These are phyloP conservation scores for Metallyticus violacea DNA, from an alignment of 2,888 invertebrate genomes.

Conservation along the genomic window DNA sequence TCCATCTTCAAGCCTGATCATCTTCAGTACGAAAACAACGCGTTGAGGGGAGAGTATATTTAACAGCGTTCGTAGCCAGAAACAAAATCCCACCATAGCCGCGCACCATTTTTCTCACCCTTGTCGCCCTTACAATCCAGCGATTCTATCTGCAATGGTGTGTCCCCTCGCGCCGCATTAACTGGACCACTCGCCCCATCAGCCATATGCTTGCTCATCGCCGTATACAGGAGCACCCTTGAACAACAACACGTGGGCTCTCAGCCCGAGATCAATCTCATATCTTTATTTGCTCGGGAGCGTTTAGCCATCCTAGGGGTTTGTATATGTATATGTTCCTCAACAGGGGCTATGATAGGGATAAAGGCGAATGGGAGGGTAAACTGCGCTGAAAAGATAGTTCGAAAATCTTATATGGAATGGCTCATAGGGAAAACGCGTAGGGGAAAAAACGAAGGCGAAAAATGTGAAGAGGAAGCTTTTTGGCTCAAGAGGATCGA, in stretches of 20 bases:
- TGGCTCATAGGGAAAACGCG: not conserved
- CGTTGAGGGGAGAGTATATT: too few species aligned
- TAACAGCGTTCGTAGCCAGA: not conserved
- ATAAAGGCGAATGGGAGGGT: not conserved
- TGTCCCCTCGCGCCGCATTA: not conserved
- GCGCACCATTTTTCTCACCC: not conserved
- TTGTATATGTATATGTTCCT: not conserved
- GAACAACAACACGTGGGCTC: not conserved
- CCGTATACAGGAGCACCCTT: not conserved
- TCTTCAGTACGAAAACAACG: too few species aligned
- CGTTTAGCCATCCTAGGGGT: not conserved
- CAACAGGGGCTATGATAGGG: too few species aligned
- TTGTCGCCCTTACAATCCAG: too few species aligned
- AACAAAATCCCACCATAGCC: not conserved
- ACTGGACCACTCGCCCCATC: not conserved
- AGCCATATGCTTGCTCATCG: not conserved
- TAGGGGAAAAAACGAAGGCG: not conserved
- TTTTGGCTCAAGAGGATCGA: not conserved
- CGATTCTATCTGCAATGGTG: not conserved
- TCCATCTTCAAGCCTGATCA: too few species aligned
- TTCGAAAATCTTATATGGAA: not conserved
- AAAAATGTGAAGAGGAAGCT: not conserved
- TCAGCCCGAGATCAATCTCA: not conserved
- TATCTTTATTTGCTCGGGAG: slow-evolving; percentile 1
- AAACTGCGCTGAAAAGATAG: not conserved